A percentile compares a stretch with the other conserved stretches of the same genome.
phyloP scores from a whole-genome alignment of 2,888 invertebrate genomes.

The Onchidella celtica region DNA sequence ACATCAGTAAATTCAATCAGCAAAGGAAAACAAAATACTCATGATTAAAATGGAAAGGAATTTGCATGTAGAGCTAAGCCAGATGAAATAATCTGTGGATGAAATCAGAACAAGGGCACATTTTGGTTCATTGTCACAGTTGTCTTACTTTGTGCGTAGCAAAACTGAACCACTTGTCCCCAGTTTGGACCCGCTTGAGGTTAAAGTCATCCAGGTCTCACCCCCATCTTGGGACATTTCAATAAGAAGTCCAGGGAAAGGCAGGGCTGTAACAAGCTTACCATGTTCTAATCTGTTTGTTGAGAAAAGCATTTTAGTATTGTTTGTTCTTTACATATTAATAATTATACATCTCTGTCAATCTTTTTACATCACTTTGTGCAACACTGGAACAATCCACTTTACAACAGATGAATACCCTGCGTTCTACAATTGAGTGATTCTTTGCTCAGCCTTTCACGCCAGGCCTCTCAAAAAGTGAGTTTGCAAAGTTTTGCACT shows the following conservation, averaged over 20 bases:
- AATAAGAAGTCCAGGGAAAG: conserved; percentile 59
- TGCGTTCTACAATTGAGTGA: no score
- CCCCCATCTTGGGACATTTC: conserved; percentile 57
- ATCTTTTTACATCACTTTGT: background rate
- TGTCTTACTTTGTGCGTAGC: conserved; percentile 56
- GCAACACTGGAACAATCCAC: background rate
- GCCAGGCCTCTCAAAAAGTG: no score
- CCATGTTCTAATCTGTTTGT: conserved; percentile 54
- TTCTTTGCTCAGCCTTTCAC: no score
- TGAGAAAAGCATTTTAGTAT: background rate
- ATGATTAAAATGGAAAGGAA: no score
- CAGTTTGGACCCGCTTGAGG: background rate
- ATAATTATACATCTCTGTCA: background rate
- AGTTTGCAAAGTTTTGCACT: no score
- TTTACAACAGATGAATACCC: no score
- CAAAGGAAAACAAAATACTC: no score
- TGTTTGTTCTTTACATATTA: background rate
- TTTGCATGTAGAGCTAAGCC: no score
- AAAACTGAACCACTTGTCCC: conserved; percentile 16
- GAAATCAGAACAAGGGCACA: no score
- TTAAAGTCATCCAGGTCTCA: conserved; percentile 53
- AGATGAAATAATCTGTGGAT: no score
- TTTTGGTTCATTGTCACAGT: no score
- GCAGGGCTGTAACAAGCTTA: conserved; percentile 57
- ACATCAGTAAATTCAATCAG: no score